Evolutionary conservation across 2,113 vertebrate genomes (phyloP), one percentile per base, ranked within the genome.

Genomic region (Mellivora capensis): DNA sequence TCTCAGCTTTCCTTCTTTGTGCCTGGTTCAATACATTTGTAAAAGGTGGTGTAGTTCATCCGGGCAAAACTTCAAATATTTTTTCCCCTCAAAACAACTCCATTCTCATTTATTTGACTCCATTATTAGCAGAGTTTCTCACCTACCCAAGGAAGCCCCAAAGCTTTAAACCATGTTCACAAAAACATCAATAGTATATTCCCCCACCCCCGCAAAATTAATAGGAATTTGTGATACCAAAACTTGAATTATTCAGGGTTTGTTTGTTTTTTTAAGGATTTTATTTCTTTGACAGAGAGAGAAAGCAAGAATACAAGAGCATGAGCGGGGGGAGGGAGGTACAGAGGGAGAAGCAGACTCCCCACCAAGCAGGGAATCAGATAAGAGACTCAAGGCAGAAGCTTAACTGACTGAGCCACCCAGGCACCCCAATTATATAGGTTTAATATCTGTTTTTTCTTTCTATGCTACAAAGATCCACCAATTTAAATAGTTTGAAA

Each of bases 401-500:
- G 27, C 61, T 62, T 31, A 64, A 64, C 13, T 6, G 29, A 64
- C 29, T 64, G 62, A 64, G 13, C 13, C 62, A 64, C 62, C 29
- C 29, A 64, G 62, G 62, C 29, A 14, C 62, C 62, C 61, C 62
- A 64, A 31, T 64, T 15, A 64, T 64, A 31, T 15, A 31, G 62
- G 34, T 82, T 87, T 96, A 81, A 94, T 49, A 76, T 39, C 59
- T 91, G 79, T 11, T 77, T 37, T 93, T 44, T 44, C 23, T 87
- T 91, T 39, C 57, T n/a, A 87, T 61, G 86, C 29, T 25, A 29
- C 39, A 62, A 83, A 90, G 42, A 87, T 91, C 29, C 17, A 72
- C 71, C 62, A 72, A 72, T 81, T 94, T 39, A 94, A 94, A 91
- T 72, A 91, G 67, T 94, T 5, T 42, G 52, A 79, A 84, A 84